Evolutionary conservation across 2,888 invertebrate genomes (phyloP), one percentile per base, ranked within the genome.

Genomic region (Lithophane socia): DNA sequence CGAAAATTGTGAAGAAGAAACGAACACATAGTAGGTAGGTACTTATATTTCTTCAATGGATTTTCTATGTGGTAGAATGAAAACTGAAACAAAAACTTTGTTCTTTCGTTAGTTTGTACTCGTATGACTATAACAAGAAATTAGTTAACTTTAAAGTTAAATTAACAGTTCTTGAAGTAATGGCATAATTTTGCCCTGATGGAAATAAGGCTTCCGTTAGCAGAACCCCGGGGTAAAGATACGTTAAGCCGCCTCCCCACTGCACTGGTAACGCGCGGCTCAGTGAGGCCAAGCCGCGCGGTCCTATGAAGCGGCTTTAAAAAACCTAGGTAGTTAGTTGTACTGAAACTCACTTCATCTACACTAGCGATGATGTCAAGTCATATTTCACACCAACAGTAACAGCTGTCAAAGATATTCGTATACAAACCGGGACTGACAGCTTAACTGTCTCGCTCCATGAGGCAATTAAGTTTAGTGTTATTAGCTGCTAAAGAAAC

Each of bases 401-500:
- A 54, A 29, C 24, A 78, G 13, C 16, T 37, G 24, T 64, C 18
- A 47, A 63, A n/a, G 18, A 64, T 54, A 49, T 56, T 63, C 10
- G 21, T 42, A 77, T 37, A 54, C 37, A 56, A 69, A 56, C 56
- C 47, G 3, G 8, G 10, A 49, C 56, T 29, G 78, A 64, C 42
- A 70, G 63, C 13, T 63, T 78, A 70, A 78, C 56, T 29, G 18
- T 42, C 9, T 24, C 1, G 3, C 58, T 52, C 21, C 21, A 37
- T 12, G 29, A 44, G 44, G 49, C 37, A 65, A 60, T 65, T 58
- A 47, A 72, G 16, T 79, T 72, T 47, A 78, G 3, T 72, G 58
- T 71, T 79, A 79, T 79, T 54, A 66, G 47, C 60, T 61, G 65
- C 47, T 73, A 79, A 72, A 54, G 52, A 66, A 79, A 79, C 65